Evolutionary conservation across 2,797 vertebrate species (phyloP).

Genomic region (Lacerta bilineata): DNA sequence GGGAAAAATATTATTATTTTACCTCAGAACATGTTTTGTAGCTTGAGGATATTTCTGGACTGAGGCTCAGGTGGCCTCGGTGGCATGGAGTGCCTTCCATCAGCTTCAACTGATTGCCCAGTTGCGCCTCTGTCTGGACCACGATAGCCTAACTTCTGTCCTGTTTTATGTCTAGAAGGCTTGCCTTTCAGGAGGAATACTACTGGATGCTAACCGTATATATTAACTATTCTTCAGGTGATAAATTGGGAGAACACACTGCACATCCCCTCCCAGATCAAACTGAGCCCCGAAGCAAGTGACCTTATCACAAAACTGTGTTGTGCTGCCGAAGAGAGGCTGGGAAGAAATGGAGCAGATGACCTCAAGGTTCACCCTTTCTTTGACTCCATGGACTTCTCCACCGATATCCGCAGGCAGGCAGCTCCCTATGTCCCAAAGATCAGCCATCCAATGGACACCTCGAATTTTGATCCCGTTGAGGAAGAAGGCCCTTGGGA

Average conservation of each 20-base stretch:
- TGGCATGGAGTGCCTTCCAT: no score
- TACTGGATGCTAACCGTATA: constrained; percentile 14
- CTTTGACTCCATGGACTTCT: constrained; percentile 92
- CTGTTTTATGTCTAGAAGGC: background rate
- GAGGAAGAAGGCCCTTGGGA: constrained; percentile 95
- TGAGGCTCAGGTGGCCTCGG: no score
- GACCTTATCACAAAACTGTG: constrained; percentile 96
- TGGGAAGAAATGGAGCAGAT: constrained; percentile 92
- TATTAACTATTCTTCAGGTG: constrained; percentile 82
- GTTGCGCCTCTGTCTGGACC: no score
- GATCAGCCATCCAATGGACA: constrained; percentile 98
- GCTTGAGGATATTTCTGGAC: no score
- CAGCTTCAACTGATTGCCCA: no score
- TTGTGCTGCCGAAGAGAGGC: constrained; percentile 92
- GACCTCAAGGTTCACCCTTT: constrained; percentile 97
- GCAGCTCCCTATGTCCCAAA: constrained; percentile 95
- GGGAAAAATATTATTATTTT: background rate
- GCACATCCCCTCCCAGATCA: constrained; percentile 95
- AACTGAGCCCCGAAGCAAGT: constrained; percentile 91
- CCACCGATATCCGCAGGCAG: constrained; percentile 92
- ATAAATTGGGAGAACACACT: constrained; percentile 98
- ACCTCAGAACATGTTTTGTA: background rate
- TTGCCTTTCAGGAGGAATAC: constrained; percentile 6
- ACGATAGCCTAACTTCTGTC: no score
- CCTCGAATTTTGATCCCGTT: constrained; percentile 98